Evolutionary conservation across 2,888 invertebrate species (phyloP).

Genomic region (Clistopyga incitator): DNA sequence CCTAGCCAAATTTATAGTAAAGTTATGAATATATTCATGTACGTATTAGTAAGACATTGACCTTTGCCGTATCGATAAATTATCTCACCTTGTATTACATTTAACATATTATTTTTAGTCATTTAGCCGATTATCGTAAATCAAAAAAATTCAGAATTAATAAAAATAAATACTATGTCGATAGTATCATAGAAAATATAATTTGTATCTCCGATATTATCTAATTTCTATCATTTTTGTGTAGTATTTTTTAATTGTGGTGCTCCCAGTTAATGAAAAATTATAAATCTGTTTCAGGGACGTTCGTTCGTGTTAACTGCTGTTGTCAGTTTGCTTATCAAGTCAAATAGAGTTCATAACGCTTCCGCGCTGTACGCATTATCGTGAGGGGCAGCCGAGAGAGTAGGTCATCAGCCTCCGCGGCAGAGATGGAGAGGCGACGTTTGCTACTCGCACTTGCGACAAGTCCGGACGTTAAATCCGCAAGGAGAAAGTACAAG

Average conservation of each 20-base stretch:
- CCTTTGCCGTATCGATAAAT: neutral
- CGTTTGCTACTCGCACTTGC: neutral
- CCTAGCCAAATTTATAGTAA: neutral
- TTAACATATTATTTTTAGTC: neutral
- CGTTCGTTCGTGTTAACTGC: neutral
- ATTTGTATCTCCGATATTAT: too few species aligned
- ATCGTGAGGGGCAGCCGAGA: slow-evolving; percentile 9
- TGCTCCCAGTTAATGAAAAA: neutral
- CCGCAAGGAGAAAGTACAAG: slow-evolving; percentile 25
- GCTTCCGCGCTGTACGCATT: slow-evolving; percentile 16
- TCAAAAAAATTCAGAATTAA: too few species aligned
- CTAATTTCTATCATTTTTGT: neutral
- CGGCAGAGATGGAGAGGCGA: slow-evolving; percentile 11
- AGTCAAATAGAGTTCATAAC: slow-evolving; percentile 2
- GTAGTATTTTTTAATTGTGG: neutral
- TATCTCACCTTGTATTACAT: neutral
- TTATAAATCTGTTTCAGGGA: neutral
- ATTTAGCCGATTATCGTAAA: neutral
- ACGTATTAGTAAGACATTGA: neutral
- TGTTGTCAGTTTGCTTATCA: neutral
- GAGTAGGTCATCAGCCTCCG: slow-evolving; percentile 38
- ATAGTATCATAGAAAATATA: too few species aligned
- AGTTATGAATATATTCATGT: neutral
- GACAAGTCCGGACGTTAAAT: slow-evolving; percentile 30
- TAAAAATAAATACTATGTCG: too few species aligned